A percentile compares a stretch with the other conserved stretches of the same genome.
Evolutionary conservation across 2,888 invertebrate genomes (phyloP).

Genomic region (Thymelicus acteon): DNA sequence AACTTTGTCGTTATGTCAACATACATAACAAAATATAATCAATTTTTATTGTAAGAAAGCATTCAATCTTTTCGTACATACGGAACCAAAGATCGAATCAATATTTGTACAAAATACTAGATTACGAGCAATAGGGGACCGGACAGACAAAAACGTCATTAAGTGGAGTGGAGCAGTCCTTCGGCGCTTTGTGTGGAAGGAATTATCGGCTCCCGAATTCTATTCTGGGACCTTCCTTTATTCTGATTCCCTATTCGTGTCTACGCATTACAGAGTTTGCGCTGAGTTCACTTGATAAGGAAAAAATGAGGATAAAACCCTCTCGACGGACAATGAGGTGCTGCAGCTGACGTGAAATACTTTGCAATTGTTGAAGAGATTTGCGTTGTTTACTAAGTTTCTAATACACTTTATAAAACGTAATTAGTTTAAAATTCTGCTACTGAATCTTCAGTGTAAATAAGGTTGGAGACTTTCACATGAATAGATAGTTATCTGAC

Average conservation of each 20-base stretch:
- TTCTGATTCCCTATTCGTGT: slow-evolving; percentile 36
- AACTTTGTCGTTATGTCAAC: not conserved
- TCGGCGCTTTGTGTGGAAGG: slow-evolving; percentile 48
- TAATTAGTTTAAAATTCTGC: too few relatives aligned
- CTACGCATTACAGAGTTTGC: slow-evolving; percentile 7
- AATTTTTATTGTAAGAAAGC: not conserved
- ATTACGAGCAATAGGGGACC: slow-evolving; percentile 44
- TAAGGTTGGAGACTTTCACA: too few relatives aligned
- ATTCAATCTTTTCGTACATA: not conserved
- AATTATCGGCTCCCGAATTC: slow-evolving; percentile 50
- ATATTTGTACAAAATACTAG: slow-evolving; percentile 50
- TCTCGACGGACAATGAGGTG: not conserved
- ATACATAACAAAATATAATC: too few relatives aligned
- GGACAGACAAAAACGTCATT: slow-evolving; percentile 54
- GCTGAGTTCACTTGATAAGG: slow-evolving; percentile 18
- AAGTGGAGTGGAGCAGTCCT: slow-evolving; percentile 50
- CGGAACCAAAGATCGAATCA: slow-evolving; percentile 40
- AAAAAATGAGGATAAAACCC: slow-evolving; percentile 1
- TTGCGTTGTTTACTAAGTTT: not conserved
- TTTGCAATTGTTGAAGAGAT: not conserved
- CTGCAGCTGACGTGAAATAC: slow-evolving; percentile 5
- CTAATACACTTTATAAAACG: too few relatives aligned
- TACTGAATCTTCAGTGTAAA: too few relatives aligned
- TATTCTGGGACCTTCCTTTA: slow-evolving; percentile 39
- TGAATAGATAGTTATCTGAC: too few relatives aligned